Evolutionary conservation across 2,888 invertebrate species (phyloP).

Genomic region (Notodonta dromedarius): DNA sequence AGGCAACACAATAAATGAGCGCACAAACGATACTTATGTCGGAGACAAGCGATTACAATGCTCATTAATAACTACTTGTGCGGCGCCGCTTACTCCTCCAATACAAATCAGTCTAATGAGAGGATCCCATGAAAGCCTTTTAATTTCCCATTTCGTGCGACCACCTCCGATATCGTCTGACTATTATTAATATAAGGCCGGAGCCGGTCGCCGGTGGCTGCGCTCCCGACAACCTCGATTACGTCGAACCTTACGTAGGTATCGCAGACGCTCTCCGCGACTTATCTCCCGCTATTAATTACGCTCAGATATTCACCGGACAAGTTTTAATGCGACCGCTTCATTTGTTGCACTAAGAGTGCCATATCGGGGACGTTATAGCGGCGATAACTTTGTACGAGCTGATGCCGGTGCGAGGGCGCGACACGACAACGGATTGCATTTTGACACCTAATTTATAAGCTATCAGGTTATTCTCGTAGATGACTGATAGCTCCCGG

Average conservation of each 20-base stretch:
- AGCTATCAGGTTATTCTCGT: constrained; percentile 40
- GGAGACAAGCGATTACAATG: constrained; percentile 68
- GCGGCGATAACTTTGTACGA: constrained; percentile 72
- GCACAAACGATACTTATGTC: constrained; percentile 67
- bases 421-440: constrained; percentile 30
- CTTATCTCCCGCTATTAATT: constrained; percentile 82
- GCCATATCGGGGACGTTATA: constrained; percentile 76
- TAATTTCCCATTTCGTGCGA: constrained; percentile 81
- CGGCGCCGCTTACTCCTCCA: constrained; percentile 65
- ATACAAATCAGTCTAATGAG: constrained; percentile 81
- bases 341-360: constrained; percentile 79
- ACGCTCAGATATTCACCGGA: constrained; percentile 77
- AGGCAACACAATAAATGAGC: constrained; percentile 60
- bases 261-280: constrained; percentile 68
- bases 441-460: constrained; percentile 45
- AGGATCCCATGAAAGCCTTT: constrained; percentile 80
- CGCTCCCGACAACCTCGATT: constrained; percentile 73
- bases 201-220: constrained; percentile 66
- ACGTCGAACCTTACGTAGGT: constrained; percentile 60
- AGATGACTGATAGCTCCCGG: constrained; percentile 60
- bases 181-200: constrained; percentile 77
- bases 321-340: constrained; percentile 84
- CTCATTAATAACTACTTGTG: constrained; percentile 77
- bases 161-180: constrained; percentile 76
- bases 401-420: constrained; percentile 53